Evolutionary conservation across 2,113 vertebrate species (phyloP), one percentile per base, ranked within the genome.

Genomic region (Oncorhynchus tshawytscha): DNA sequence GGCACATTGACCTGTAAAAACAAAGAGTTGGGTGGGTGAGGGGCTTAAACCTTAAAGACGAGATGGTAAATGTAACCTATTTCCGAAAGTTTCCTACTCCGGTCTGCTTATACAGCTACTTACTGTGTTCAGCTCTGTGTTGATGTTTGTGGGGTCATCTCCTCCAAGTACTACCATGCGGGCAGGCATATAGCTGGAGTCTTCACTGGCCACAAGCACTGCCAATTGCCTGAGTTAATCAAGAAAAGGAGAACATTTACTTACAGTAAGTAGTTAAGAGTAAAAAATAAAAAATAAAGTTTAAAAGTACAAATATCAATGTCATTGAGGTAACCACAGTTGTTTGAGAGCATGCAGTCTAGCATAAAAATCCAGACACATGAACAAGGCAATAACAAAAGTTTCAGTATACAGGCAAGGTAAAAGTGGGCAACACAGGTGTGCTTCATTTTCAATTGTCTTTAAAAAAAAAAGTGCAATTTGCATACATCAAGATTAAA

Each of bases 131-230:
- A 99, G 96, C 77, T 97, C 96, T 0, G 95, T 96, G 84, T 88
- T 94, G 89, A 99, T 82, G 87, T 88, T 91, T 57, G 91, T 92
- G 0, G 93, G 78, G 67, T 93, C 94, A 60, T 98, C 95, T 78
- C 97, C 97, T 4, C 95, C 97, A 83, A 96, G 92, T 66, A 98
- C 96, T 84, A 97, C 92, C 0, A 99, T 91, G 2, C 95, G 93
- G 25, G 97, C 95, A 0, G 97, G 97, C 97, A 99, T 99, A 84
- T 99, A 99, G 90, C 97, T 99, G 0, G 97, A 98, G 86, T 99
- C 97, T 82, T 99, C 97, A 4, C 93, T 95, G 86, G 97, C 94
- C 85, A 99, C 96, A 81, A 95, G 84, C 82, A 98, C 85, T 74
- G 94, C 94, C 84, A 99, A 88, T 90, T 97, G 95, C 91, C 97